Conservation (phyloP, 1,140 invertebrate genomes). For the Cepaea nemoralis region DNA sequence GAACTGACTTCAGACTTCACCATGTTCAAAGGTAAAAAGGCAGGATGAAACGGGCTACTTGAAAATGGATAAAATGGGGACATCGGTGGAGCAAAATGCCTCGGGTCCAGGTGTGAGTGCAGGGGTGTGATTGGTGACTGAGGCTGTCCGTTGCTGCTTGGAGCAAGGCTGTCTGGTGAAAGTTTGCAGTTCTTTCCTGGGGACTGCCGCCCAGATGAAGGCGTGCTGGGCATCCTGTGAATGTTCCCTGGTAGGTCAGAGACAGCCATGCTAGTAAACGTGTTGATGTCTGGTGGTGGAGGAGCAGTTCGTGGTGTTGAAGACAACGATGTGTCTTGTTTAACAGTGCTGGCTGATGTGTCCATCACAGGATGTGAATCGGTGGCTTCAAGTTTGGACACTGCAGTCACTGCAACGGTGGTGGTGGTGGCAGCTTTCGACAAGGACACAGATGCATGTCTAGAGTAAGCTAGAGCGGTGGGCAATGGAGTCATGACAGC, state of each 20-base stretch:
- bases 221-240: constrained; percentile 26
- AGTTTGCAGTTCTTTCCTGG: constrained; percentile 26
- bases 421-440: neutral
- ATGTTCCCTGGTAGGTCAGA: neutral
- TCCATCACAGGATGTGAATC: neutral
- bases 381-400: no score
- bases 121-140: constrained; percentile 70
- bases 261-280: neutral
- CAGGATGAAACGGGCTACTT: constrained; percentile 41
- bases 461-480: neutral
- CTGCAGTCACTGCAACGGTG: neutral
- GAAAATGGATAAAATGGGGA: constrained; percentile 52
- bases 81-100: constrained; percentile 60
- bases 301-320: constrained; percentile 22
- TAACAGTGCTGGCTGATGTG: neutral
- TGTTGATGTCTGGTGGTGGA: neutral
- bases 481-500: neutral
- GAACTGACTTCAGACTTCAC: constrained; percentile 53
- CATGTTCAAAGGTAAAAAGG: constrained; percentile 48
- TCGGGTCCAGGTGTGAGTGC: constrained; percentile 70
- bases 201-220: constrained; percentile 30
- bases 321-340: constrained; percentile 27
- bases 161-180: neutral
- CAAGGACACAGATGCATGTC: neutral
- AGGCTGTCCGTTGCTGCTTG: constrained; percentile 67